phyloP scores from a whole-genome alignment of 2,888 invertebrate species.

The Agrotis puta region DNA sequence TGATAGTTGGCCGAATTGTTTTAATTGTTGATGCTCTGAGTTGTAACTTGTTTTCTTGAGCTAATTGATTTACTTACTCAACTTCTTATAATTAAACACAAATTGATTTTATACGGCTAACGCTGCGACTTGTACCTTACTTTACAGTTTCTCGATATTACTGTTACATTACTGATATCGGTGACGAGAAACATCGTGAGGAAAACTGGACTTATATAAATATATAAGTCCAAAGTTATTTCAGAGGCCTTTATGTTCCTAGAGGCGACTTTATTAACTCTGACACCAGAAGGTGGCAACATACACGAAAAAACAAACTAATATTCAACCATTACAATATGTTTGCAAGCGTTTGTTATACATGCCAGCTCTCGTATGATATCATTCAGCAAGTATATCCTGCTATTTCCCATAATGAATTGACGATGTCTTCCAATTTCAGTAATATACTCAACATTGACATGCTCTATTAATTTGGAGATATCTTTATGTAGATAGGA shows the following conservation, averaged over 20 bases:
- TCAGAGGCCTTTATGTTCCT: too few species aligned
- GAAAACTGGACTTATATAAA: too few species aligned
- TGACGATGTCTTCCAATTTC: not conserved
- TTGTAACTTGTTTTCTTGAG: constrained; percentile 6
- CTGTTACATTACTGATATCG: too few species aligned
- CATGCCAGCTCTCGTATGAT: not conserved
- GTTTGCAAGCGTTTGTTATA: not conserved
- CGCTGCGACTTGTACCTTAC: not conserved
- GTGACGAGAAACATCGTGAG: too few species aligned
- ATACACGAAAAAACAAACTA: too few species aligned
- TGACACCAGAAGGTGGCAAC: too few species aligned
- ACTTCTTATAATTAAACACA: not conserved
- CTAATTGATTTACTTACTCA: not conserved
- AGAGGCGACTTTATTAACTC: too few species aligned
- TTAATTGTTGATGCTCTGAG: constrained; percentile 1
- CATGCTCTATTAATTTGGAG: not conserved
- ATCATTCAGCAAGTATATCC: not conserved
- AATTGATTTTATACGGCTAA: not conserved
- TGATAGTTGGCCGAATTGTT: constrained; percentile 2
- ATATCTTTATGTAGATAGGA: not conserved
- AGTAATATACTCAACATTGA: not conserved
- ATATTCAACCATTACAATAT: too few species aligned
- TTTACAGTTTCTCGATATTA: not conserved
- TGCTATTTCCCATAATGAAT: not conserved
- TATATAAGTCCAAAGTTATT: too few species aligned